Percentiles rank a stretch among this genome's conserved stretches.
phyloP scores from a whole-genome alignment of 2,888 invertebrate genomes.

The Girardia tigrina region DNA sequence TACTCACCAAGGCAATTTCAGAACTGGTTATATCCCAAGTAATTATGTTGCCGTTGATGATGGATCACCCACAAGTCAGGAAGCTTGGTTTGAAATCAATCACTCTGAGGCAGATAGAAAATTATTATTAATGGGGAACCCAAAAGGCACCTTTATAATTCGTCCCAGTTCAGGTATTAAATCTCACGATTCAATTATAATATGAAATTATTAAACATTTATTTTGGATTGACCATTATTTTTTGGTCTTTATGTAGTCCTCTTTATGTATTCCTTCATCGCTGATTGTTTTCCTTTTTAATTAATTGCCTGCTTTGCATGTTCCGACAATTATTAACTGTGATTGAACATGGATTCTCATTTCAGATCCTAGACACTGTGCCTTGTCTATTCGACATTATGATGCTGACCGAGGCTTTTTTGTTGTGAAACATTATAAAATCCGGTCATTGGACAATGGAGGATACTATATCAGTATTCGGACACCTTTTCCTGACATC shows the following conservation, averaged over 20 bases:
- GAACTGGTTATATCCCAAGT: conserved; percentile 85
- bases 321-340: not conserved
- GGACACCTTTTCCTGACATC: conserved; percentile 78
- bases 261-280: too few species aligned
- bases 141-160: conserved; percentile 36
- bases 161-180: conserved; percentile 37
- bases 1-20: conserved; percentile 66
- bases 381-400: conserved; percentile 60
- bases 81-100: conserved; percentile 37
- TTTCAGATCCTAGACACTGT: conserved; percentile 40
- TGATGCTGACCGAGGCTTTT: conserved; percentile 65
- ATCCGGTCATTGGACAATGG: conserved; percentile 79
- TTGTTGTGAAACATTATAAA: conserved; percentile 90
- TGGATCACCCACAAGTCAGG: conserved; percentile 42
- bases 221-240: not conserved
- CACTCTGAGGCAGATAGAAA: conserved; percentile 36
- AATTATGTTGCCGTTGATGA: conserved; percentile 65
- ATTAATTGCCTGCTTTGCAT: not conserved
- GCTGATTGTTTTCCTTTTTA: not conserved
- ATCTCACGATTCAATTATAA: not conserved
- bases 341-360: too few species aligned
- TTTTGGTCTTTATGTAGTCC: not conserved
- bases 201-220: not conserved
- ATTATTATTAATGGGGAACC: conserved; percentile 36
- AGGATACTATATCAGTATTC: conserved; percentile 87